Base-by-base conservation (phyloP, 1,140 invertebrate genomes). In the Lysiphlebus fabarum region DNA sequence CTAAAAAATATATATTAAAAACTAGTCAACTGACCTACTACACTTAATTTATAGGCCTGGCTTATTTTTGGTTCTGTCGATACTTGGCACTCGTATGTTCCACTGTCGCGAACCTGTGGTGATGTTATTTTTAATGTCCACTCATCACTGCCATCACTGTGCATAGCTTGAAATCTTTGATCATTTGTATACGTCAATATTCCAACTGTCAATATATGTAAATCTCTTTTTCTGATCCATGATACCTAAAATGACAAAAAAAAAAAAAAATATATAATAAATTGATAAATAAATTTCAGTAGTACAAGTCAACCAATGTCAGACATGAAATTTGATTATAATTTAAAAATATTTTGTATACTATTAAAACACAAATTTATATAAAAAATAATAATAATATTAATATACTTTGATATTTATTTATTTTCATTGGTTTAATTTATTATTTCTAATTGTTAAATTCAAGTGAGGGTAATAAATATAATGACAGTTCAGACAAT, bases 31-130 rank as follows among this genome's bases (percentile, higher is more conserved):
- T 85, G 70, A 92, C 90, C 89, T 56, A 92, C 89, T 71, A 93
- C 90, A 65, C 84, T 90, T 17, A 92, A 83, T 64, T 85, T 85
- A 70, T 90, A 91, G 40, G 88, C 87, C 69, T 87, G 82, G 66
- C 88, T 91, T 67, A 92, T 91, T 76, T 92, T 92, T 8, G 91
- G 90, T 71, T 92, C 90, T 0, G 90, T 92, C 62, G 89, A 91
- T 8, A 93, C 90, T 81, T 93, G 91, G 72, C 91, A 93, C 71
- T 93, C 91, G 71, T 92, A 93, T 4, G 85, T 85, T 7, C 84
- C 84, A 17, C 81, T 81, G 74, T 93, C 91, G 7, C 89, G 76
- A 0, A 87, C 84, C 71, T 91, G 90, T 0, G 90, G 87, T 10
- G 90, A 90, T 38, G 86, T 87, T 47, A 93, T 87, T 65, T 90